These are phyloP conservation scores for Polyodon spathula DNA, from an alignment of 2,113 vertebrate species.

Conservation along the genomic window DNA sequence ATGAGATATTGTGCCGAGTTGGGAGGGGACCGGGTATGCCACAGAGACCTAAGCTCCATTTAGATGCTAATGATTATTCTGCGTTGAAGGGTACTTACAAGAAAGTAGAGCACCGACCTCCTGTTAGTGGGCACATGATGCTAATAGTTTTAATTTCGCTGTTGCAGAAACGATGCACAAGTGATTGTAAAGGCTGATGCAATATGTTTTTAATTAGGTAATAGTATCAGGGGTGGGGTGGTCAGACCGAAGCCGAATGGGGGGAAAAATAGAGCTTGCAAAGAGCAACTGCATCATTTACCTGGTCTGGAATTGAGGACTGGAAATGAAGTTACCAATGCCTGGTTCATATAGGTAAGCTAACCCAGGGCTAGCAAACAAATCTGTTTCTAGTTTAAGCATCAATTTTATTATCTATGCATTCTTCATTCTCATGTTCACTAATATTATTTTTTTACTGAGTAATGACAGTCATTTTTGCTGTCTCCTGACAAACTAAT, in stretches of 20 bases:
- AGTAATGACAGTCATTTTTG: too few relatives aligned
- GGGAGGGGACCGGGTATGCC: slow-evolving; percentile 1
- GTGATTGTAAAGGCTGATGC: not conserved
- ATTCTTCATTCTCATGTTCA: too few relatives aligned
- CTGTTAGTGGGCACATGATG: slow-evolving; percentile 1
- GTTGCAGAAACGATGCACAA: not conserved
- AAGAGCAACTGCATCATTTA: not conserved
- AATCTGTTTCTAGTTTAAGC: too few relatives aligned
- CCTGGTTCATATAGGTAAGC: too few relatives aligned
- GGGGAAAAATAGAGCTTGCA: not conserved
- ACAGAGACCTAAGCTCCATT: not conserved
- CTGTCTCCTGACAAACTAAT: too few relatives aligned
- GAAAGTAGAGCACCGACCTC: not conserved
- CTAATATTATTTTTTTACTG: too few relatives aligned
- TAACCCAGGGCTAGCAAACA: too few relatives aligned
- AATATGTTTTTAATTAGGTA: slow-evolving; percentile 1
- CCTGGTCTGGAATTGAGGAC: too few relatives aligned
- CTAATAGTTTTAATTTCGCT: slow-evolving; percentile 5
- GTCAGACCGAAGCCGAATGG: not conserved
- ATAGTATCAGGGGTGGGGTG: not conserved
- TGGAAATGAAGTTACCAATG: too few relatives aligned
- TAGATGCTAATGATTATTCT: slow-evolving; percentile 7
- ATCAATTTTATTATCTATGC: too few relatives aligned
- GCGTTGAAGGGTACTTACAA: slow-evolving; percentile 1
- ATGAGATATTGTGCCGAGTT: slow-evolving; percentile 3